Conservation (phyloP, 2,888 invertebrate genomes). For the Clusia tigrina region DNA sequence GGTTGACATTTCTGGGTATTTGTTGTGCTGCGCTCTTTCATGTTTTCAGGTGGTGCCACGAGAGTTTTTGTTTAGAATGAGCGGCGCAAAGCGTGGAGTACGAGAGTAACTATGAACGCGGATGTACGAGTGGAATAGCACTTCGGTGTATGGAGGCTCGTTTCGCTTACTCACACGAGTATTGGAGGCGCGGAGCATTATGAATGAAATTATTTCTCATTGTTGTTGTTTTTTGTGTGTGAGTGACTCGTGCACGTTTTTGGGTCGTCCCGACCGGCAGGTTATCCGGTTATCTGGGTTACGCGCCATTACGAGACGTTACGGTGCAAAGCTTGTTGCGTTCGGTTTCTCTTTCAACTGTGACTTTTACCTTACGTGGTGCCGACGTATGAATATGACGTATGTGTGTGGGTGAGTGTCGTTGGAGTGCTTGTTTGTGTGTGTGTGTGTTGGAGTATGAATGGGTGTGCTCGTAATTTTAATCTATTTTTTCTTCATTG, state of each 20-base stretch:
- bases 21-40: constrained; percentile 20
- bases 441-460: too few relatives aligned
- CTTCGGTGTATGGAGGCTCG: too few relatives aligned
- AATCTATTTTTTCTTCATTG: background rate
- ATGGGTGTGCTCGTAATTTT: background rate
- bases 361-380: background rate
- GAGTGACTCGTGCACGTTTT: too few relatives aligned
- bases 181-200: too few relatives aligned
- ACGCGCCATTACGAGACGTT: background rate
- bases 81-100: constrained; percentile 21
- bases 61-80: constrained; percentile 33
- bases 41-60: background rate
- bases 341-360: constrained; percentile 14
- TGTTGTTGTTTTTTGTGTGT: too few relatives aligned
- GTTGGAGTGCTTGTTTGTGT: constrained; percentile 5
- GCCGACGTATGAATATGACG: background rate
- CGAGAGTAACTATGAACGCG: too few relatives aligned
- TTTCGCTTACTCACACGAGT: too few relatives aligned
- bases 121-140: too few relatives aligned
- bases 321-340: background rate
- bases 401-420: constrained; percentile 1
- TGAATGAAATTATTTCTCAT: too few relatives aligned
- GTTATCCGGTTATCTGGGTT: too few relatives aligned
- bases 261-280: too few relatives aligned
- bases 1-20: constrained; percentile 22